These are phyloP conservation scores for Brachylomia viminalis DNA, from an alignment of 2,888 invertebrate genomes.

Conservation along the genomic window DNA sequence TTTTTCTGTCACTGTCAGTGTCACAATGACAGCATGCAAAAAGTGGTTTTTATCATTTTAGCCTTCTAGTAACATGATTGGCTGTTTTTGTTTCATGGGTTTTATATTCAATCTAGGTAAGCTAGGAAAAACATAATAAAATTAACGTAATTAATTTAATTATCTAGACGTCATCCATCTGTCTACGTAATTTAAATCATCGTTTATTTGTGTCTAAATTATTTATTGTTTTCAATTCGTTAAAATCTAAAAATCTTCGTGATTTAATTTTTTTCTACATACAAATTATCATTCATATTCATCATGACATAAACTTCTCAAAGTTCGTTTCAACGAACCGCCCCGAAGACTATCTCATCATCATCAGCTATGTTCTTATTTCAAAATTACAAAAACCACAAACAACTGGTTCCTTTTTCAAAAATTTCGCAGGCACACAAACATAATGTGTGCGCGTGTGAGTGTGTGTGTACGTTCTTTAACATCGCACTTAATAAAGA, in stretches of 20 bases:
- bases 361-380: conserved; percentile 28
- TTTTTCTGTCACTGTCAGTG: conserved; percentile 51
- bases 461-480: conserved; percentile 87
- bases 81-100: conserved; percentile 31
- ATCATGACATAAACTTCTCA: conserved; percentile 23
- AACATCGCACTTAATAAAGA: conserved; percentile 75
- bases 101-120: background rate
- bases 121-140: background rate
- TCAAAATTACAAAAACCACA: conserved; percentile 59
- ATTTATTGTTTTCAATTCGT: conserved; percentile 1
- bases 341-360: conserved; percentile 19
- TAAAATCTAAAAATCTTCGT: background rate
- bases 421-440: conserved; percentile 81
- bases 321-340: conserved; percentile 26
- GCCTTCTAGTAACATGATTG: conserved; percentile 52
- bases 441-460: conserved; percentile 83
- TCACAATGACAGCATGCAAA: conserved; percentile 54
- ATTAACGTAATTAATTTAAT: background rate
- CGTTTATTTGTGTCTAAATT: conserved; percentile 19
- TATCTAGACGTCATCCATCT: background rate
- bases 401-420: conserved; percentile 63
- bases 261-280: background rate
- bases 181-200: background rate
- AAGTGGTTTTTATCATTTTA: conserved; percentile 31
- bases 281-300: conserved; percentile 10